phyloP scores from a whole-genome alignment of 2,888 invertebrate species.

The Drosophila paucipuncta region DNA sequence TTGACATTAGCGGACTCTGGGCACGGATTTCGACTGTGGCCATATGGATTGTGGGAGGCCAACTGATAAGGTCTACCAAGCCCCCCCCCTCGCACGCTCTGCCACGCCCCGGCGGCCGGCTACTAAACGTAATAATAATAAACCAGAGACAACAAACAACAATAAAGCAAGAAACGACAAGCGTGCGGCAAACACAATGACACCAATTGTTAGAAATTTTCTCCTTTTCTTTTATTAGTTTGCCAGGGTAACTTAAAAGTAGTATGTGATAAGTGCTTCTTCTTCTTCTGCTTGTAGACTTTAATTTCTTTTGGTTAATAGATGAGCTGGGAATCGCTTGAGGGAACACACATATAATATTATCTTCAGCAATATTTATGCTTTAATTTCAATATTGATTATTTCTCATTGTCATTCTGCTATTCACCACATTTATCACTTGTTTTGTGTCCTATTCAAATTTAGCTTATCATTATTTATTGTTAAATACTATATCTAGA shows the following conservation, averaged over 20 bases:
- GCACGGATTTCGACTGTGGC: not conserved
- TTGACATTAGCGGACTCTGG: conserved; percentile 6
- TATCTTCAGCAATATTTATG: not conserved
- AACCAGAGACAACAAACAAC: conserved; percentile 19
- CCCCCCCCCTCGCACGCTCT: accelerated
- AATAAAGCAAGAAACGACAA: not conserved
- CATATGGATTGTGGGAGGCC: not conserved
- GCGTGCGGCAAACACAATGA: not conserved
- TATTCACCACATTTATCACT: no score
- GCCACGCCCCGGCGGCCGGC: not conserved
- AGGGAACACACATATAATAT: not conserved
- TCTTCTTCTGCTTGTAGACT: not conserved
- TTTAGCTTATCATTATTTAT: not conserved
- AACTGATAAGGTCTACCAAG: conserved; percentile 21
- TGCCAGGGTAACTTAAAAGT: not conserved
- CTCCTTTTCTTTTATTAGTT: not conserved
- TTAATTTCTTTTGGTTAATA: not conserved
- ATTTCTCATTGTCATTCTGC: not conserved
- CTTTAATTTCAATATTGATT: not conserved
- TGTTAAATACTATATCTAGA: not conserved
- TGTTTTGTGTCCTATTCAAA: not conserved
- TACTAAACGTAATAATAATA: conserved; percentile 29
- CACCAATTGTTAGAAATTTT: not conserved
- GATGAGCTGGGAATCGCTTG: not conserved
- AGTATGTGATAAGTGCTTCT: not conserved